These are phyloP conservation scores for Catonia carolina DNA, from an alignment of 2,888 invertebrate genomes.

Conservation along the genomic window DNA sequence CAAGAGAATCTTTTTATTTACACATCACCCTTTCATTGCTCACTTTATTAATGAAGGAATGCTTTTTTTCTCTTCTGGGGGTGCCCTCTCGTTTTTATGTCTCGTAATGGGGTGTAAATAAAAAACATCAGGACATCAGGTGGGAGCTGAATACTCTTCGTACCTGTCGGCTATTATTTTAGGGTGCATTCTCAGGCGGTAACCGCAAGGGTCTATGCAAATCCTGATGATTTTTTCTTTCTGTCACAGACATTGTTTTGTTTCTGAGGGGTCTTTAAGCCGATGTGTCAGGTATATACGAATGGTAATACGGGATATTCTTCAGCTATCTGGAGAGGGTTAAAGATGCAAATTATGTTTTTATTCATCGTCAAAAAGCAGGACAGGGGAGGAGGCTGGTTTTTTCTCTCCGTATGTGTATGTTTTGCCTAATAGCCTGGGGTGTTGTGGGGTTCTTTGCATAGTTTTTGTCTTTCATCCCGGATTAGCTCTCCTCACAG, in stretches of 20 bases:
- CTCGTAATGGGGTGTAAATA: conserved; percentile 8
- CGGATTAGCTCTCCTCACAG: conserved; percentile 5
- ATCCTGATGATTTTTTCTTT: conserved; percentile 25
- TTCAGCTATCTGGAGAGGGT: conserved; percentile 33
- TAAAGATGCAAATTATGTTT: conserved; percentile 36
- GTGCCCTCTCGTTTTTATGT: conserved; percentile 4
- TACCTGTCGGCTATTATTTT: conserved; percentile 24
- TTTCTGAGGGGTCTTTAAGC: conserved; percentile 27
- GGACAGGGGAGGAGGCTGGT: conserved; percentile 25
- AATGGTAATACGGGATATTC: conserved; percentile 21
- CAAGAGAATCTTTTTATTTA: conserved; percentile 25
- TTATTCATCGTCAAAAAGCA: conserved; percentile 21
- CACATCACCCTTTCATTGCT: conserved; percentile 23
- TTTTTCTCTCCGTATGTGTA: conserved; percentile 28
- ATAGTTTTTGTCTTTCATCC: conserved; percentile 13
- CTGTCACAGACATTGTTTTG: conserved; percentile 20
- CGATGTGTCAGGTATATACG: conserved; percentile 21
- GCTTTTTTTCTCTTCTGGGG: conserved; percentile 19
- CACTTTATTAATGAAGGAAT: conserved; percentile 25
- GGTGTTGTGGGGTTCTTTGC: conserved; percentile 25
- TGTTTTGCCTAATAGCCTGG: conserved; percentile 35
- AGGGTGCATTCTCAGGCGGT: conserved; percentile 11
- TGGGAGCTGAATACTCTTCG: conserved; percentile 15
- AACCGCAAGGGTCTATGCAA: conserved; percentile 21
- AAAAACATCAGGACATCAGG: conserved; percentile 7